Conservation (phyloP, 2,113 vertebrate genomes). For the Rattus rattus region DNA sequence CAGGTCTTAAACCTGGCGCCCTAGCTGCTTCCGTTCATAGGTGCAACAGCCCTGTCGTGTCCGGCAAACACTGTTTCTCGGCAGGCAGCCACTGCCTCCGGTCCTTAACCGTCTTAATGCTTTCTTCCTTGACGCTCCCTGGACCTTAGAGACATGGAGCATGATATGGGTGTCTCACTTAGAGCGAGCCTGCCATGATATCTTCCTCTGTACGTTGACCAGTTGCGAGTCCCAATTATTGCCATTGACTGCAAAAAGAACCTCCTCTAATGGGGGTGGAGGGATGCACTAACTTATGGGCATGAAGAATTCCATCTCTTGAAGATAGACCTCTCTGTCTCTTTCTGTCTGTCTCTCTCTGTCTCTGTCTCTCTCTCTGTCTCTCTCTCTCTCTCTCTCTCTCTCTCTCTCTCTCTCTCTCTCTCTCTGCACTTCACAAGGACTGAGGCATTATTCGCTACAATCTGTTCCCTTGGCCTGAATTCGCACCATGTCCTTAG, state of each 20-base stretch:
- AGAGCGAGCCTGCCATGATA: too few relatives aligned
- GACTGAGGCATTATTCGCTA: not conserved
- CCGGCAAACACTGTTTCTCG: not conserved
- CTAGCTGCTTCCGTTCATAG: not conserved
- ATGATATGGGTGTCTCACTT: not conserved
- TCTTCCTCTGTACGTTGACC: not conserved
- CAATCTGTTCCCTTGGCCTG: not conserved
- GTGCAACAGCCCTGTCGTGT: not conserved
- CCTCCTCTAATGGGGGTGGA: not conserved
- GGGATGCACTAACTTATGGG: too few relatives aligned
- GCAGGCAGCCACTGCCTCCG: too few relatives aligned
- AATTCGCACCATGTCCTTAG: not conserved
- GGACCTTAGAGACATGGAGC: not conserved
- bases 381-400: too few relatives aligned
- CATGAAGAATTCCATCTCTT: not conserved
- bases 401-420: too few relatives aligned
- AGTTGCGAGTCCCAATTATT: not conserved
- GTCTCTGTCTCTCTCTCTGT: too few relatives aligned
- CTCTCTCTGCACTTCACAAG: conserved; percentile 11
- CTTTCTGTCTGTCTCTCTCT: too few relatives aligned
- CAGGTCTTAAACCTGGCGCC: not conserved
- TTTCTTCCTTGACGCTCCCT: not conserved
- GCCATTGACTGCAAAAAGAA: not conserved
- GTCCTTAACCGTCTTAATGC: too few relatives aligned
- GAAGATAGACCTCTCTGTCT: too few relatives aligned